phyloP scores from a whole-genome alignment of 2,113 vertebrate species.

The Leiothrix lutea region DNA sequence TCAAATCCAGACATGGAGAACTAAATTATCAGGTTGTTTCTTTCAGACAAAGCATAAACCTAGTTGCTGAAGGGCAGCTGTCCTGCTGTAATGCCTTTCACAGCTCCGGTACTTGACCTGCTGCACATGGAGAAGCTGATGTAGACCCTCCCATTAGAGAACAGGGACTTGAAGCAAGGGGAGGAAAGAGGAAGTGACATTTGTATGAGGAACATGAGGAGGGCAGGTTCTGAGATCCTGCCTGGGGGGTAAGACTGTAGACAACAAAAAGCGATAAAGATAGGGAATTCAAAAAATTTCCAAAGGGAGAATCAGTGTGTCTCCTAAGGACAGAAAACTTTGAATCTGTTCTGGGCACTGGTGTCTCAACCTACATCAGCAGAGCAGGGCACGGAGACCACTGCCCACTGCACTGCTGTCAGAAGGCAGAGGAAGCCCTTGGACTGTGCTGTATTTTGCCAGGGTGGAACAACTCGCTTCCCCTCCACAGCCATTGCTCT shows the following conservation, averaged over 20 bases:
- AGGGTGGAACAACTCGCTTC: conserved; percentile 15
- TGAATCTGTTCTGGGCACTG: neutral
- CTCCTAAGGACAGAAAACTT: neutral
- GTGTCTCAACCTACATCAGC: neutral
- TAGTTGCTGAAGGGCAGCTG: neutral
- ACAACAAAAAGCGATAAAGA: neutral
- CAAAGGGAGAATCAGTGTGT: neutral
- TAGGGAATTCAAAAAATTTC: neutral
- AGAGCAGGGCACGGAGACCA: neutral
- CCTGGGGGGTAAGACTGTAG: neutral
- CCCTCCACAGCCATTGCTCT: neutral
- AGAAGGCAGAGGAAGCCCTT: neutral
- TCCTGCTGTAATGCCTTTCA: neutral
- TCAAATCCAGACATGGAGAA: neutral
- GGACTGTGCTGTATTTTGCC: neutral
- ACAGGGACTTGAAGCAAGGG: neutral
- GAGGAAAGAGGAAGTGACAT: neutral
- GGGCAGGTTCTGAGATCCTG: neutral
- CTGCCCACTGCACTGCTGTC: neutral
- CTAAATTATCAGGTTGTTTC: neutral
- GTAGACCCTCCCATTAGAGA: neutral
- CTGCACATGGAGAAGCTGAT: neutral
- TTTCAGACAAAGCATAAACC: neutral
- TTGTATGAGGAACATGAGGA: neutral
- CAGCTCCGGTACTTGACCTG: neutral